A percentile compares a stretch with the other conserved stretches of the same genome.
Conservation (phyloP, 2,888 invertebrate genomes). For the Chironomus riparius region DNA sequence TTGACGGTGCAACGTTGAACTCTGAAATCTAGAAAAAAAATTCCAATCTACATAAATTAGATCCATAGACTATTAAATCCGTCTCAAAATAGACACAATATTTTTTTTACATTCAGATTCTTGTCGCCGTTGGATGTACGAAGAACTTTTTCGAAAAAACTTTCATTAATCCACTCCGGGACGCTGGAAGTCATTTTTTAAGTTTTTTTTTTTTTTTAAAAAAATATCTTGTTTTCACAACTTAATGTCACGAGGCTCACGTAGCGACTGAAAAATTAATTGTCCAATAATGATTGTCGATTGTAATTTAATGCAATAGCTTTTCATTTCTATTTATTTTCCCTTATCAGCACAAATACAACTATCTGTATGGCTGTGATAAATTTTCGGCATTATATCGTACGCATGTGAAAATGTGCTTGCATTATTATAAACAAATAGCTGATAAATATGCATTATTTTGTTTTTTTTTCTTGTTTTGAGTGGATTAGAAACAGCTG, state of each 20-base stretch:
- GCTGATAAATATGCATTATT: no score
- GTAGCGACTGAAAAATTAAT: constrained; percentile 6
- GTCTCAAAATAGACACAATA: neutral
- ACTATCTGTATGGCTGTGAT: no score
- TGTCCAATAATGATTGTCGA: neutral
- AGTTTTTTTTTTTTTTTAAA: neutral
- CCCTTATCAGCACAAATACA: no score
- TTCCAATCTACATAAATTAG: no score
- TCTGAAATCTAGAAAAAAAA: constrained; percentile 6
- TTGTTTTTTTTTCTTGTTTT: no score
- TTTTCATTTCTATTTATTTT: neutral
- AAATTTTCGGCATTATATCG: no score
- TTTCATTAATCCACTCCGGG: constrained; percentile 31
- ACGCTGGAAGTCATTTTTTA: neutral
- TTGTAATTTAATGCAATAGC: neutral
- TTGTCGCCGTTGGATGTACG: constrained; percentile 27
- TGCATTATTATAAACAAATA: no score
- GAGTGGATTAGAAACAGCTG: no score
- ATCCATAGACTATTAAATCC: neutral
- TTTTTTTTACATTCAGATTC: constrained; percentile 21
- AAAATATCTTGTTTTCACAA: neutral
- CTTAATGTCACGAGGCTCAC: neutral
- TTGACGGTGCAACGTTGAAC: constrained; percentile 4
- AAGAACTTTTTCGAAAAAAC: constrained; percentile 29
- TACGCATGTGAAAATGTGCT: no score